phyloP scores from a whole-genome alignment of 2,888 invertebrate genomes.

The Euspilapteryx auroguttella region DNA sequence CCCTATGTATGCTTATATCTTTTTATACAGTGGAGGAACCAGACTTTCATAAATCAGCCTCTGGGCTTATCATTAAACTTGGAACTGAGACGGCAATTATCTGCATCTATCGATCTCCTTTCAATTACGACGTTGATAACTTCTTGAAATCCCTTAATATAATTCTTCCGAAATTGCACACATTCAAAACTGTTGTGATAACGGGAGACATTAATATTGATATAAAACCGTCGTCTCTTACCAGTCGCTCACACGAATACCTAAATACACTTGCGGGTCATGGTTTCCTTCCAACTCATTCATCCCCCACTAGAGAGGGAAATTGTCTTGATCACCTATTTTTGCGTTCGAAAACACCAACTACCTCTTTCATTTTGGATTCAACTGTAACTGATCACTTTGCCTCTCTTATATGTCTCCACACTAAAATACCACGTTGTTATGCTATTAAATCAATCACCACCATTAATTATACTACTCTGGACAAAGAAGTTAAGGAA shows the following conservation, averaged over 20 bases:
- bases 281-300: not conserved
- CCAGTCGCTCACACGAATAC: not conserved
- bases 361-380: too few relatives aligned
- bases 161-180: not conserved
- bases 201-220: constrained; percentile 1
- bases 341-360: too few relatives aligned
- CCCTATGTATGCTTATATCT: too few relatives aligned
- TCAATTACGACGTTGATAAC: not conserved
- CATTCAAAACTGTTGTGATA: not conserved
- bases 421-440: too few relatives aligned
- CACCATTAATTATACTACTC: too few relatives aligned
- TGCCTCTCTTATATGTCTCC: too few relatives aligned
- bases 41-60: not conserved
- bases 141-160: not conserved
- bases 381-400: too few relatives aligned
- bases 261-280: not conserved
- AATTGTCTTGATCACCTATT: constrained; percentile 1
- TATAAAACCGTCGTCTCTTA: not conserved
- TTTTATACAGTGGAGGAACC: constrained; percentile 1
- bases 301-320: not conserved
- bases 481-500: too few relatives aligned
- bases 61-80: not conserved
- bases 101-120: not conserved
- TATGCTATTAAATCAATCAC: too few relatives aligned
- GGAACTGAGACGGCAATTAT: not conserved